phyloP scores from a whole-genome alignment of 1,140 invertebrate genomes.

The Drosophila navojoa region DNA sequence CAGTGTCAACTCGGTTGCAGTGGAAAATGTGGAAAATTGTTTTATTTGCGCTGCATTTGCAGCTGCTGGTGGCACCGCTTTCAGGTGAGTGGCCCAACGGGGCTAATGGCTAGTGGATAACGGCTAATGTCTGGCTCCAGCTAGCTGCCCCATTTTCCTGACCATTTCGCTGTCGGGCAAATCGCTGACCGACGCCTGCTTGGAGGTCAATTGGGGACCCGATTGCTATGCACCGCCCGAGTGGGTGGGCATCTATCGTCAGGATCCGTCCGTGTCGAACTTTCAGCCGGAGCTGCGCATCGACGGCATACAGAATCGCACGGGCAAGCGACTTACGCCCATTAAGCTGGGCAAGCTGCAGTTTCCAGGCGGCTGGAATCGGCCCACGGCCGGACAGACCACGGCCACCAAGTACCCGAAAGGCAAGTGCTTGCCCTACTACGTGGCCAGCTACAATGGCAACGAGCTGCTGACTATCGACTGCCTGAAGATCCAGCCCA shows the following conservation, averaged over 20 bases:
- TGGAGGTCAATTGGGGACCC: constrained; percentile 86
- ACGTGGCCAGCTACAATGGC: constrained; percentile 85
- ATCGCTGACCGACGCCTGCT: constrained; percentile 83
- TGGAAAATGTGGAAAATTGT: constrained; percentile 28
- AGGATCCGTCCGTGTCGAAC: constrained; percentile 69
- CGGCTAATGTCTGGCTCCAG: constrained; percentile 15
- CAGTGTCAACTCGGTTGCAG: background rate
- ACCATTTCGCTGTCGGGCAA: constrained; percentile 67
- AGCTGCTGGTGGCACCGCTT: constrained; percentile 16
- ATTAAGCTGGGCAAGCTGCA: constrained; percentile 84
- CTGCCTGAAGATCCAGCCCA: constrained; percentile 87
- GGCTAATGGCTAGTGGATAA: background rate
- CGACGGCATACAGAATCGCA: constrained; percentile 58
- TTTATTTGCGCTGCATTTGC: constrained; percentile 8
- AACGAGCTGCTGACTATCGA: constrained; percentile 84
- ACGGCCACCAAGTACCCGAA: constrained; percentile 59
- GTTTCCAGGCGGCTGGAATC: constrained; percentile 85
- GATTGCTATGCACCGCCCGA: constrained; percentile 81
- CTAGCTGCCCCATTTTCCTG: constrained; percentile 69
- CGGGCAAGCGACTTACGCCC: constrained; percentile 84
- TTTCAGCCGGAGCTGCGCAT: constrained; percentile 66
- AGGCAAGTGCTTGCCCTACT: constrained; percentile 84
- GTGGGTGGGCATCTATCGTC: constrained; percentile 74
- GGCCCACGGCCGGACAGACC: constrained; percentile 57
- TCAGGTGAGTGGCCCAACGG: constrained; percentile 14